phyloP scores from a whole-genome alignment of 2,888 invertebrate species.

The Adela reaumurella region DNA sequence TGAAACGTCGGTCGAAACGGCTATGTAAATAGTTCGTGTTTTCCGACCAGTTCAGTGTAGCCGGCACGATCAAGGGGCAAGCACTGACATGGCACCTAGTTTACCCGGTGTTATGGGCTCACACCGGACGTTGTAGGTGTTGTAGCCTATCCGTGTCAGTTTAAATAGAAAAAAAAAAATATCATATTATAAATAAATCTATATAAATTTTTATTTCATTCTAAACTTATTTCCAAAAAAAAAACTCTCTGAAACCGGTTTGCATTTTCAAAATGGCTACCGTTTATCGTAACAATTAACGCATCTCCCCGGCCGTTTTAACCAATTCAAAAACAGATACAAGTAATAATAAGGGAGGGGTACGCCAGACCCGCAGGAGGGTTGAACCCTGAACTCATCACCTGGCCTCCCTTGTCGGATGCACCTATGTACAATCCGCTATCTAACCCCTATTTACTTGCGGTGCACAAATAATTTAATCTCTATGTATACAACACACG shows the following conservation, averaged over 20 bases:
- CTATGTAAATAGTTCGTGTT: too few species aligned
- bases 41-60: too few species aligned
- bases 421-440: background rate
- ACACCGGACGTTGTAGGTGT: too few species aligned
- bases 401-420: conserved; percentile 29
- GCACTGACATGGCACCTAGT: too few species aligned
- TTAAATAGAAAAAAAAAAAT: too few species aligned
- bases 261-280: conserved; percentile 29
- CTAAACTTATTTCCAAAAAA: too few species aligned
- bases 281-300: conserved; percentile 47
- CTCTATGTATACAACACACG: background rate
- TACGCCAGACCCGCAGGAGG: conserved; percentile 26
- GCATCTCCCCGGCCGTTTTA: conserved; percentile 39
- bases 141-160: too few species aligned
- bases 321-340: conserved; percentile 53
- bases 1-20: too few species aligned
- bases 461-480: background rate
- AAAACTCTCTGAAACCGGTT: background rate
- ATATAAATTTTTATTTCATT: too few species aligned
- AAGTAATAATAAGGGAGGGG: conserved; percentile 51
- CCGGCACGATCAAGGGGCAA: too few species aligned
- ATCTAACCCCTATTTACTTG: background rate
- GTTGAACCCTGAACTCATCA: conserved; percentile 16
- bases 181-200: too few species aligned
- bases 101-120: too few species aligned